Evolutionary conservation across 2,113 vertebrate genomes (phyloP).

Genomic region (Arothron firmamentum): DNA sequence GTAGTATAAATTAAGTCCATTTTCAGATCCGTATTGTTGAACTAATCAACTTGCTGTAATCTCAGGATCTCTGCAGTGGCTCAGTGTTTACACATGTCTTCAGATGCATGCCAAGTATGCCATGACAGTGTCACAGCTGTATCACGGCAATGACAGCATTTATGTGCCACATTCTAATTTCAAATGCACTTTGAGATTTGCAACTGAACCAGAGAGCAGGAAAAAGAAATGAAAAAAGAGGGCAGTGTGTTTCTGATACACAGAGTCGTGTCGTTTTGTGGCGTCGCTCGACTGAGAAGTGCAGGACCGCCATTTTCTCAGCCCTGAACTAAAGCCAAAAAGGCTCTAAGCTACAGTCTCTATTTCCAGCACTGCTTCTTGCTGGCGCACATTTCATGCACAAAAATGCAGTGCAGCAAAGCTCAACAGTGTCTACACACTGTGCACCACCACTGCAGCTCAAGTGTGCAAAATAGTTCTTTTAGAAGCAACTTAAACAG

Average conservation of each 20-base stretch:
- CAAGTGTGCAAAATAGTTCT: slow-evolving; percentile 22
- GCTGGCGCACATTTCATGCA: slow-evolving; percentile 10
- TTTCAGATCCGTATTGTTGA: slow-evolving; percentile 13
- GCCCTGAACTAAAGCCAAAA: slow-evolving; percentile 82
- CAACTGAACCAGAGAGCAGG: slow-evolving; percentile 30
- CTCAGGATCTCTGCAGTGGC: slow-evolving; percentile 28
- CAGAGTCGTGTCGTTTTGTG: slow-evolving; percentile 72
- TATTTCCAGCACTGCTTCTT: slow-evolving; percentile 35
- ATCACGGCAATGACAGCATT: slow-evolving; percentile 34
- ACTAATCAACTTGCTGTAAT: slow-evolving; percentile 17
- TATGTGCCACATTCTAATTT: slow-evolving; percentile 28
- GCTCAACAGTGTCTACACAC: slow-evolving; percentile 22
- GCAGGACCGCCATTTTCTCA: slow-evolving; percentile 90
- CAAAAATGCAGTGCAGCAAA: slow-evolving; percentile 12
- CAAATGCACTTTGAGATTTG: slow-evolving; percentile 36
- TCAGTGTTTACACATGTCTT: slow-evolving; percentile 50
- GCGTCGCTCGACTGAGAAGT: slow-evolving; percentile 74
- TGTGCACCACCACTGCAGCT: slow-evolving; percentile 20
- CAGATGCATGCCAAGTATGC: slow-evolving; percentile 37
- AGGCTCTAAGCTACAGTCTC: slow-evolving; percentile 68
- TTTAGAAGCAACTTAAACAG: slow-evolving; percentile 26
- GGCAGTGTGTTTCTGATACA: slow-evolving; percentile 62
- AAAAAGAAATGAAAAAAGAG: slow-evolving; percentile 37
- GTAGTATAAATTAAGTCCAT: not conserved
- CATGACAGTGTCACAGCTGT: slow-evolving; percentile 23